Conservation (phyloP, 2,797 vertebrate species). For the Sparidentex hasta region DNA sequence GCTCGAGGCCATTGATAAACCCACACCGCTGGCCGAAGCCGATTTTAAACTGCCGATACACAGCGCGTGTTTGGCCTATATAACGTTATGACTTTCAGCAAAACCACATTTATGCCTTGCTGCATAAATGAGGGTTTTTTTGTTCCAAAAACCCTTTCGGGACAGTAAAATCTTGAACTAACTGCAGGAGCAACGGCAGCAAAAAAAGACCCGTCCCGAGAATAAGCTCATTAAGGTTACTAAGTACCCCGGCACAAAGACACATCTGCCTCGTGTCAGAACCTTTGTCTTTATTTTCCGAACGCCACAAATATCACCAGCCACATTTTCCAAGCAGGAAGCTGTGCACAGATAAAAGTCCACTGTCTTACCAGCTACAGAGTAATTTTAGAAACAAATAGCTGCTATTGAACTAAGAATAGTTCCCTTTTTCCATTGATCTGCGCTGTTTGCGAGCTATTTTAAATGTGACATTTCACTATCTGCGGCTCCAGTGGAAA, state of each 20-base stretch:
- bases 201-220: slow-evolving; percentile 48
- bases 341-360: slow-evolving; percentile 65
- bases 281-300: slow-evolving; percentile 61
- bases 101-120: slow-evolving; percentile 37
- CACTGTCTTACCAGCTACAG: slow-evolving; percentile 42
- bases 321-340: slow-evolving; percentile 69
- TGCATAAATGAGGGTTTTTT: slow-evolving; percentile 50
- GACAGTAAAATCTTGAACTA: slow-evolving; percentile 36
- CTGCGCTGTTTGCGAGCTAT: slow-evolving; percentile 64
- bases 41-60: slow-evolving; percentile 40
- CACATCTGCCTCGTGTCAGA: slow-evolving; percentile 50
- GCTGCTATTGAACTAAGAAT: slow-evolving; percentile 71
- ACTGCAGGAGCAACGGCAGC: slow-evolving; percentile 32
- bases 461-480: slow-evolving; percentile 64
- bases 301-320: slow-evolving; percentile 62
- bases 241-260: slow-evolving; percentile 28
- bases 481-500: slow-evolving; percentile 48
- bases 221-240: slow-evolving; percentile 55
- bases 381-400: slow-evolving; percentile 68
- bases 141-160: slow-evolving; percentile 32
- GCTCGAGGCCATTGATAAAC: slow-evolving; percentile 55
- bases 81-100: slow-evolving; percentile 56
- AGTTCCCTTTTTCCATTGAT: slow-evolving; percentile 60
- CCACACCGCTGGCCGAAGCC: slow-evolving; percentile 25
- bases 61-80: slow-evolving; percentile 36